Evolutionary conservation across 2,797 vertebrate genomes (phyloP).

Genomic region (Euthynnus affinis): DNA sequence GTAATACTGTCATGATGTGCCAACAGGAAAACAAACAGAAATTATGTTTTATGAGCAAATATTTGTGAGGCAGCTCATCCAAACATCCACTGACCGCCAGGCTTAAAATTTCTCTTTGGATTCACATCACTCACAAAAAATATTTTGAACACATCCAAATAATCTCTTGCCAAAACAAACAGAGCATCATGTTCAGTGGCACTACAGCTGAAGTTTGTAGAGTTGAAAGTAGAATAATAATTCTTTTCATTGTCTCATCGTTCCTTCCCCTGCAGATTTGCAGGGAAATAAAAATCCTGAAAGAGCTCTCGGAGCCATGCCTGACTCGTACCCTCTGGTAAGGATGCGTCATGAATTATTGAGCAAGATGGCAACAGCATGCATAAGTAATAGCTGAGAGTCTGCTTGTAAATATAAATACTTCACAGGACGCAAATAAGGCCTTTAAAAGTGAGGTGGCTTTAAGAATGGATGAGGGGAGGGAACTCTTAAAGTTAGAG

Average conservation of each 20-base stretch:
- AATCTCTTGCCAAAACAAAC: conserved; percentile 32
- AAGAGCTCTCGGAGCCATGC: conserved; percentile 64
- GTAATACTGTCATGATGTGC: background rate
- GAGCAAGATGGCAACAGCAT: conserved; percentile 80
- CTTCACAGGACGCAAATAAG: conserved; percentile 80
- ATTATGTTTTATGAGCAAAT: conserved; percentile 7
- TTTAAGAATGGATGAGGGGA: conserved; percentile 82
- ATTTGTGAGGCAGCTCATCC: background rate
- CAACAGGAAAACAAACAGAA: conserved; percentile 7
- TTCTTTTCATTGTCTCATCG: conserved; percentile 43
- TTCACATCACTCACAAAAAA: background rate
- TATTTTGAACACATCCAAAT: background rate
- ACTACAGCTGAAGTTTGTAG: conserved; percentile 33
- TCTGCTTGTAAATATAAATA: conserved; percentile 87
- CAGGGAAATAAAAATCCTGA: conserved; percentile 50
- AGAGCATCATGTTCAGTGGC: conserved; percentile 37
- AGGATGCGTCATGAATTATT: conserved; percentile 82
- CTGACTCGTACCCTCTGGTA: conserved; percentile 69
- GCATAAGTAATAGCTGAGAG: conserved; percentile 81
- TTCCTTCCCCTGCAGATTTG: conserved; percentile 32
- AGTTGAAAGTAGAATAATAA: conserved; percentile 42
- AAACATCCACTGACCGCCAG: background rate
- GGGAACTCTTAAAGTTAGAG: conserved; percentile 52
- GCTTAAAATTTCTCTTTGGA: background rate
- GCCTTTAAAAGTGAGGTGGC: conserved; percentile 81